Evolutionary conservation across 2,797 vertebrate genomes (phyloP).

Genomic region (Lutjanus argentimaculatus): DNA sequence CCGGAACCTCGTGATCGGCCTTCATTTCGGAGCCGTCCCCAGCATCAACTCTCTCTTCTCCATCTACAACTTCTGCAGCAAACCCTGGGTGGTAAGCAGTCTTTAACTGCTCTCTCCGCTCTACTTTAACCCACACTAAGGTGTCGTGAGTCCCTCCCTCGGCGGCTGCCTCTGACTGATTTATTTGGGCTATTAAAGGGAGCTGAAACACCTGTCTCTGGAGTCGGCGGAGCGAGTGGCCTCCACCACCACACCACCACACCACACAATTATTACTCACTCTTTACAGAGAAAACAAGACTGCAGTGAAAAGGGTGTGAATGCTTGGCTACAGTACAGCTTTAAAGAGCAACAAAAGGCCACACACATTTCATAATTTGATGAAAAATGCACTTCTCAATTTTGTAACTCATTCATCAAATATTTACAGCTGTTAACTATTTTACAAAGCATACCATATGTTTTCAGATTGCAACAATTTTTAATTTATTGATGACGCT

Average conservation of each 20-base stretch:
- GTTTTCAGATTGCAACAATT: background rate
- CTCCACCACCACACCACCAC: constrained; percentile 21
- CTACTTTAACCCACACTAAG: constrained; percentile 30
- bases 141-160: constrained; percentile 14
- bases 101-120: constrained; percentile 16
- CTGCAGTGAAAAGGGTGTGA: constrained; percentile 8
- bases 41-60: constrained; percentile 95
- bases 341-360: constrained; percentile 8
- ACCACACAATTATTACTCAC: constrained; percentile 36
- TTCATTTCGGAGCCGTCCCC: constrained; percentile 92
- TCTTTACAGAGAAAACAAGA: constrained; percentile 7
- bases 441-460: background rate
- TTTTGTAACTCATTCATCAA: background rate
- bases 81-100: constrained; percentile 89
- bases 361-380: background rate
- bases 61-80: constrained; percentile 99
- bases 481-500: no score
- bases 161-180: constrained; percentile 52
- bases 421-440: background rate
- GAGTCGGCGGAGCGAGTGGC: constrained; percentile 14
- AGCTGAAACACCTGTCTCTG: constrained; percentile 63
- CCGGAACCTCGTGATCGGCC: constrained; percentile 93
- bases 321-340: background rate
- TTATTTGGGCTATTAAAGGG: constrained; percentile 67
- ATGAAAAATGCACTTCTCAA: background rate